phyloP scores from a whole-genome alignment of 2,888 invertebrate species.

The Eurois occulta region DNA sequence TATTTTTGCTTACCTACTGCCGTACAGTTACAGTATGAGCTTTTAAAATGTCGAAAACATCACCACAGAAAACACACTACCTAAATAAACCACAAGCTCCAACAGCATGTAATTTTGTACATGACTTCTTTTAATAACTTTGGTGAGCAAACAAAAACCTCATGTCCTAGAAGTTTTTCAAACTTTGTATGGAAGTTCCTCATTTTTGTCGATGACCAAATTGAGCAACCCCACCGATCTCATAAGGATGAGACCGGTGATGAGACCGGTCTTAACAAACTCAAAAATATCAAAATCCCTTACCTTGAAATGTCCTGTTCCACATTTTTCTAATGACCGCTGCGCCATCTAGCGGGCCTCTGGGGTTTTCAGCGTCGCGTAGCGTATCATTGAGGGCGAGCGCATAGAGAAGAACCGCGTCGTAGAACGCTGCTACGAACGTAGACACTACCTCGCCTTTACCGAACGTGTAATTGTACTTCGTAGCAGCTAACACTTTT shows the following conservation, averaged over 20 bases:
- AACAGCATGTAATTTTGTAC: background rate
- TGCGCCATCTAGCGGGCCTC: slow-evolving; percentile 94
- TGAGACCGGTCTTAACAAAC: background rate
- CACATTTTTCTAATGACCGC: slow-evolving; percentile 96
- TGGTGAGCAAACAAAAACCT: background rate
- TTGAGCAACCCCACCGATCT: background rate
- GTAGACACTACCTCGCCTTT: slow-evolving; percentile 95
- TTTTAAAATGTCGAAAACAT: background rate
- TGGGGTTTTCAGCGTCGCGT: slow-evolving; percentile 84
- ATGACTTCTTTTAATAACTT: background rate
- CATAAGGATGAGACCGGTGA: too few species aligned
- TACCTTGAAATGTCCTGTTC: slow-evolving; percentile 96
- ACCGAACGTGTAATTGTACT: slow-evolving; percentile 93
- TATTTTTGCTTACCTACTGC: background rate
- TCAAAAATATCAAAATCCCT: background rate
- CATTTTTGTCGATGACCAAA: background rate
- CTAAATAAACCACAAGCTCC: too few species aligned
- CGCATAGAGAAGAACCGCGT: slow-evolving; percentile 98
- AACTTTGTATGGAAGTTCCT: background rate
- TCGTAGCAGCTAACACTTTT: slow-evolving; percentile 92
- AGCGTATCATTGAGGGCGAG: slow-evolving; percentile 97
- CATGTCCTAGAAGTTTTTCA: background rate
- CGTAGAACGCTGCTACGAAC: slow-evolving; percentile 98
- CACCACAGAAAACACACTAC: background rate
- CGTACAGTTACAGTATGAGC: background rate